phyloP scores from a whole-genome alignment of 2,797 vertebrate species.

The Bucorvus abyssinicus region DNA sequence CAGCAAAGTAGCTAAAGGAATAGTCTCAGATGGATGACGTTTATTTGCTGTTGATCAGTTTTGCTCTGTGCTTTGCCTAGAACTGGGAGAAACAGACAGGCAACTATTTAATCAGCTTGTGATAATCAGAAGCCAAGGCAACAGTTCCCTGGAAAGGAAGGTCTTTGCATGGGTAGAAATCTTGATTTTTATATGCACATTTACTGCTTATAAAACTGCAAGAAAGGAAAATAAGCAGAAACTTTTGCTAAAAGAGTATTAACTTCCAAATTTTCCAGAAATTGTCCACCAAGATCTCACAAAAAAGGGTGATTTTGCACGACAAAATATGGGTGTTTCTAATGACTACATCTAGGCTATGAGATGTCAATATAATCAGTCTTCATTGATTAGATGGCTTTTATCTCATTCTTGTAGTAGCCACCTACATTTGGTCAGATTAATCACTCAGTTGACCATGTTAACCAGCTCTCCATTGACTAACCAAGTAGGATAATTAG shows the following conservation, averaged over 20 bases:
- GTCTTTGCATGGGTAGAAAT: not conserved
- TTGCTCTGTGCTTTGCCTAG: not conserved
- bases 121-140: not conserved
- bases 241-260: not conserved
- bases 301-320: not conserved
- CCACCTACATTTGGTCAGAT: not conserved
- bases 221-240: not conserved
- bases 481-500: not conserved
- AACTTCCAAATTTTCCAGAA: not conserved
- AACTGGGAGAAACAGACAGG: not conserved
- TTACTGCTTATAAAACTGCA: not conserved
- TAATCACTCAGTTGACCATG: not conserved
- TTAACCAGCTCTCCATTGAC: not conserved
- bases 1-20: not conserved
- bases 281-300: not conserved
- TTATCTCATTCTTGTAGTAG: not conserved
- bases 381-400: not conserved
- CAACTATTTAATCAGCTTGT: not conserved
- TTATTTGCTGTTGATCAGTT: not conserved
- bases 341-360: not conserved
- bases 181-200: not conserved
- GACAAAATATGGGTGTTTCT: not conserved
- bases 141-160: not conserved
- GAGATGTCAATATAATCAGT: not conserved
- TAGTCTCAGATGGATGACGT: not conserved